phyloP scores from a whole-genome alignment of 2,113 vertebrate species.

The Rostratula benghalensis region DNA sequence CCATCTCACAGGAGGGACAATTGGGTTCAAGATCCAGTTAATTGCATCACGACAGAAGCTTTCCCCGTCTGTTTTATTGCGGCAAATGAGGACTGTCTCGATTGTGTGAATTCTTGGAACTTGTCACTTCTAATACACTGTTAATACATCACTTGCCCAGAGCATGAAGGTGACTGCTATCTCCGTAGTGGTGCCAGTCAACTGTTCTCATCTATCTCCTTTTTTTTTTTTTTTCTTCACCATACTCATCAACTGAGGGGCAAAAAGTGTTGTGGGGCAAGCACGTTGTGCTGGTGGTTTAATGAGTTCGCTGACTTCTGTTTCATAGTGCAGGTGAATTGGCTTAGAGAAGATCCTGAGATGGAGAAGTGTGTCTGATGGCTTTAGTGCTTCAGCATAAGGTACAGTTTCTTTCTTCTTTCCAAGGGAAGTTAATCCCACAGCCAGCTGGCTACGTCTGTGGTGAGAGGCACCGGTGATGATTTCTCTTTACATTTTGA shows the following conservation, averaged over 20 bases:
- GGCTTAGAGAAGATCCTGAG: not conserved
- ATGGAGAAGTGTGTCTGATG: not conserved
- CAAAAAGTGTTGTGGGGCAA: not conserved
- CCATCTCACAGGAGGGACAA: not conserved
- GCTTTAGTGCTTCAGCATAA: not conserved
- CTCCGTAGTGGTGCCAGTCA: not conserved
- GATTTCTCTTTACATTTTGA: not conserved
- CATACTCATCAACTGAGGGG: not conserved
- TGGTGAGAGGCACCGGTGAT: not conserved
- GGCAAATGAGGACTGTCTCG: not conserved
- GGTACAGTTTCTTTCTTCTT: not conserved
- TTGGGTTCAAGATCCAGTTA: not conserved
- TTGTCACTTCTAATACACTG: not conserved
- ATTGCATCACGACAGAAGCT: not conserved
- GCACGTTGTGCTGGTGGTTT: not conserved
- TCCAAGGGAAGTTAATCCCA: not conserved
- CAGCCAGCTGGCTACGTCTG: not conserved
- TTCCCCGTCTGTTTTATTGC: not conserved
- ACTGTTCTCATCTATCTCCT: not conserved
- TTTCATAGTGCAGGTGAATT: not conserved
- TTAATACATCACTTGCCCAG: not conserved
- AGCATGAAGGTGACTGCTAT: not conserved
- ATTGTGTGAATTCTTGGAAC: not conserved
- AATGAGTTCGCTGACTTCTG: not conserved
- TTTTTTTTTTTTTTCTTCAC: not conserved